A percentile compares a stretch with the other conserved stretches of the same genome.
Evolutionary conservation across 2,888 invertebrate species (phyloP).

Genomic region (Cactoblastis cactorum): DNA sequence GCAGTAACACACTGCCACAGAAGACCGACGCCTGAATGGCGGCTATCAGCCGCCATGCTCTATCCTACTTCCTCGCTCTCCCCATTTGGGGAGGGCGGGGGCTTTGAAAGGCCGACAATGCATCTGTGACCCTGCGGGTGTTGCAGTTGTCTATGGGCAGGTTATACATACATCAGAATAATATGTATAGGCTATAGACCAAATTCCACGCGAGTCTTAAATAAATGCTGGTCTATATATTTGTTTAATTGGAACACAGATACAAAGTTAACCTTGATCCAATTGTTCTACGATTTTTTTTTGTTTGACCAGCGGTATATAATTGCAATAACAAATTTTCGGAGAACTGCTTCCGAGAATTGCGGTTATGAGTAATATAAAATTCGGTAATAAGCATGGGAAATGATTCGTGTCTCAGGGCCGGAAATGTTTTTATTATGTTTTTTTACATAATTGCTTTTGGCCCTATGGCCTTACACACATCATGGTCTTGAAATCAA

Average conservation of each 20-base stretch:
- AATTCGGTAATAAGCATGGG: conserved; percentile 22
- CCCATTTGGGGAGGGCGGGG: too few relatives aligned
- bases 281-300: neutral
- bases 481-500: neutral
- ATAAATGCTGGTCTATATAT: too few relatives aligned
- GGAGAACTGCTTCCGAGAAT: conserved; percentile 21
- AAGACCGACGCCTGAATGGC: too few relatives aligned
- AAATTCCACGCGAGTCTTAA: too few relatives aligned
- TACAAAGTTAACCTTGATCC: conserved; percentile 1
- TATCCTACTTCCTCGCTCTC: too few relatives aligned
- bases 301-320: neutral
- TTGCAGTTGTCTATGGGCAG: conserved; percentile 28
- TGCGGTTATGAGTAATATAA: conserved; percentile 21
- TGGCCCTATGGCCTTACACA: conserved; percentile 13
- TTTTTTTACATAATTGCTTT: conserved; percentile 21
- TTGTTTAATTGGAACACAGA: too few relatives aligned
- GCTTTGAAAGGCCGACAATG: too few relatives aligned
- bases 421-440: conserved; percentile 20
- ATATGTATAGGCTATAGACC: too few relatives aligned
- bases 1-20: too few relatives aligned
- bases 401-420: conserved; percentile 20
- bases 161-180: too few relatives aligned
- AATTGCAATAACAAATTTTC: conserved; percentile 6
- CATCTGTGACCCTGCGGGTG: too few relatives aligned
- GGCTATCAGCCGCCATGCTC: too few relatives aligned